A percentile compares a stretch with the other conserved stretches of the same genome.
phyloP scores from a whole-genome alignment of 1,140 invertebrate genomes.

The Drosophila ficusphila region DNA sequence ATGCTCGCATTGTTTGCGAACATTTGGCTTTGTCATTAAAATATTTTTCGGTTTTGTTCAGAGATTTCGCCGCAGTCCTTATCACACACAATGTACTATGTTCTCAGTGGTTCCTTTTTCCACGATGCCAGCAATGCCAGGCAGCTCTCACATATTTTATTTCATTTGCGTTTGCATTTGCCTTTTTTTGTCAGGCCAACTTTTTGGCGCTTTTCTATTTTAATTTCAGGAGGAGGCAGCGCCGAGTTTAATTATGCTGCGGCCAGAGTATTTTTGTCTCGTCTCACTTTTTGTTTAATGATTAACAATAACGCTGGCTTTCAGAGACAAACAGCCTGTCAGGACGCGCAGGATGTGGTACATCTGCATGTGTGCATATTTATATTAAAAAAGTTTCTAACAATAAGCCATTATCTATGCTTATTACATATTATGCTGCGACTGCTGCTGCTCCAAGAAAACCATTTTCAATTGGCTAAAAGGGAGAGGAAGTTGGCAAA shows the following conservation, averaged over 20 bases:
- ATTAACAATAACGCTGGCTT: slow-evolving; percentile 71
- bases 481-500: not conserved
- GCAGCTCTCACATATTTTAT: slow-evolving; percentile 25
- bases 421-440: slow-evolving; percentile 64
- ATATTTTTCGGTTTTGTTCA: slow-evolving; percentile 80
- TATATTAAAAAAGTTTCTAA: slow-evolving; percentile 81
- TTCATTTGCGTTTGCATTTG: slow-evolving; percentile 16
- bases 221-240: slow-evolving; percentile 48
- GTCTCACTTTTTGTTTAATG: slow-evolving; percentile 71
- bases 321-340: slow-evolving; percentile 24
- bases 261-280: slow-evolving; percentile 36
- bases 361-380: slow-evolving; percentile 64
- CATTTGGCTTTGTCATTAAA: slow-evolving; percentile 79
- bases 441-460: slow-evolving; percentile 22
- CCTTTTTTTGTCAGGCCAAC: slow-evolving; percentile 37
- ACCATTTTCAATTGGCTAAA: slow-evolving; percentile 17
- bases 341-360: slow-evolving; percentile 35
- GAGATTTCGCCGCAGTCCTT: slow-evolving; percentile 60
- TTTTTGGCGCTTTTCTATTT: slow-evolving; percentile 69
- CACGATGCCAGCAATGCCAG: not conserved
- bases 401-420: slow-evolving; percentile 69
- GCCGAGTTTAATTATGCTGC: slow-evolving; percentile 62
- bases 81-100: slow-evolving; percentile 24
- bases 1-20: slow-evolving; percentile 64
- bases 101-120: slow-evolving; percentile 15